A percentile compares a stretch with the other conserved stretches of the same genome.
These are phyloP conservation scores for Caprella mutica DNA, from an alignment of 2,888 invertebrate species.

Conservation along the genomic window DNA sequence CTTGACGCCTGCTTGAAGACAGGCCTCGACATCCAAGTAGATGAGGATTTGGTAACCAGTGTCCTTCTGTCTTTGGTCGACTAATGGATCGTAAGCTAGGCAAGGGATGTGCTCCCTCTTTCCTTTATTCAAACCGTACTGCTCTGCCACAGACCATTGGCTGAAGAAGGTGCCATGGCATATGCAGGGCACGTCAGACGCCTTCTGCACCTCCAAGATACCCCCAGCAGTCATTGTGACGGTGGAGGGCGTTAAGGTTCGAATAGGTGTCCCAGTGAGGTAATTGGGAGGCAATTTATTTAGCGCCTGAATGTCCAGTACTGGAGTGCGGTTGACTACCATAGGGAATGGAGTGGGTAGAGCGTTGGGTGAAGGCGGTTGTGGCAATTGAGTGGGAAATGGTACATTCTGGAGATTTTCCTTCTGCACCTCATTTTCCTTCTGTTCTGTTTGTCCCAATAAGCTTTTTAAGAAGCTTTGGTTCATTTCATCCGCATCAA, in stretches of 20 bases:
- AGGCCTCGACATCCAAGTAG: conserved; percentile 16
- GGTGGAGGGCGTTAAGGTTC: too few relatives aligned
- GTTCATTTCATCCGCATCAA: too few relatives aligned
- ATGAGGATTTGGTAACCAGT: conserved; percentile 18
- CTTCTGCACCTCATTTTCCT: too few relatives aligned
- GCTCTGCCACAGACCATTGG: conserved; percentile 9
- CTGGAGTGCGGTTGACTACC: background rate
- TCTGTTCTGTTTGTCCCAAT: too few relatives aligned
- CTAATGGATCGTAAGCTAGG: conserved; percentile 20
- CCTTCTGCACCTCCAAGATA: conserved; percentile 2
- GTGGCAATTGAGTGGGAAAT: background rate
- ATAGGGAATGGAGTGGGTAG: background rate
- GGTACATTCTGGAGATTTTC: too few relatives aligned
- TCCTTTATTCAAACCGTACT: conserved; percentile 15
- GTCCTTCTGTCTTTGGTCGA: background rate
- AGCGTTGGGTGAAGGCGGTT: background rate
- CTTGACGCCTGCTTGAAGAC: conserved; percentile 18
- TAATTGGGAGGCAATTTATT: too few relatives aligned
- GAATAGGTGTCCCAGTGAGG: background rate
- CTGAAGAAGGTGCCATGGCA: conserved; percentile 21
- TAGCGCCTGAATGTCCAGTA: conserved; percentile 5
- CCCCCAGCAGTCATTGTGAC: too few relatives aligned
- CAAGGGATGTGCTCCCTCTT: background rate
- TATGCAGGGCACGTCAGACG: conserved; percentile 14
- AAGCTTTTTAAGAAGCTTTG: too few relatives aligned